Conservation (phyloP, 2,888 invertebrate species). For the Euplexia lucipara region DNA sequence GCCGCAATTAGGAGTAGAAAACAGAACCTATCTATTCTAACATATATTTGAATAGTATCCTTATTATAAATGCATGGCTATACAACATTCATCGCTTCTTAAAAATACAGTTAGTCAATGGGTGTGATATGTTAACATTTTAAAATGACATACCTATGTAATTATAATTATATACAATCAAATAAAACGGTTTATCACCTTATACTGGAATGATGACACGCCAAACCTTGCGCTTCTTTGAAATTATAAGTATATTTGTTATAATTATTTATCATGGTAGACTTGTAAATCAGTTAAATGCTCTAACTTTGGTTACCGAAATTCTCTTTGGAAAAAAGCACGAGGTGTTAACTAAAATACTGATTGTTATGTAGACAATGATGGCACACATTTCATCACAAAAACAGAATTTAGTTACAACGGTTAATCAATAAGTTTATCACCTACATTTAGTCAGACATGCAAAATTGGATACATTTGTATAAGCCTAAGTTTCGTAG, state of each 20-base stretch:
- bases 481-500: conserved; percentile 50
- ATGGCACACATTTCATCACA: conserved; percentile 72
- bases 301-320: conserved; percentile 70
- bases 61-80: conserved; percentile 40
- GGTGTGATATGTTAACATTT: conserved; percentile 62
- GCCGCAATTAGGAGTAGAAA: background rate
- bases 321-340: conserved; percentile 71
- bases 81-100: conserved; percentile 45
- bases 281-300: conserved; percentile 50
- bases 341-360: conserved; percentile 68
- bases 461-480: conserved; percentile 54
- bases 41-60: conserved; percentile 2
- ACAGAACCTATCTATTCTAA: conserved; percentile 9
- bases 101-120: conserved; percentile 44
- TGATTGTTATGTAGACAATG: conserved; percentile 43
- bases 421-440: conserved; percentile 21
- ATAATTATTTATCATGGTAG: conserved; percentile 41
- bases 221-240: conserved; percentile 32
- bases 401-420: conserved; percentile 46
- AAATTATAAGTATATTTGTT: conserved; percentile 43
- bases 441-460: conserved; percentile 52
- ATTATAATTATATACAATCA: conserved; percentile 58
- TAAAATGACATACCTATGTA: conserved; percentile 34
- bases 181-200: conserved; percentile 52
- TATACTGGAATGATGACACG: conserved; percentile 58